phyloP scores from a whole-genome alignment of 2,888 invertebrate genomes.

The Pimpla rufipes region DNA sequence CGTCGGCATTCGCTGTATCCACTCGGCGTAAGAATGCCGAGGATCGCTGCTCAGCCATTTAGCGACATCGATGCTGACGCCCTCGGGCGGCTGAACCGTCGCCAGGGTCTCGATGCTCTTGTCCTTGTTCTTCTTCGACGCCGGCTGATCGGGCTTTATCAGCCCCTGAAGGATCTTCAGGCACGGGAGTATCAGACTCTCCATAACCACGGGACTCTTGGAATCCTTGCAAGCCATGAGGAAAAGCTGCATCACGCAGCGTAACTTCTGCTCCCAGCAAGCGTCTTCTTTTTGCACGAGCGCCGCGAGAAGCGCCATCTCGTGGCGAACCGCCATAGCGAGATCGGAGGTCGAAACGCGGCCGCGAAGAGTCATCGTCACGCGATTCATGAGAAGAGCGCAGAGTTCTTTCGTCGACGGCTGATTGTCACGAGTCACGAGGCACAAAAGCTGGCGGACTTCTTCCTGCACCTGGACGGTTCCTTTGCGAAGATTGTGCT shows the following conservation, averaged over 20 bases:
- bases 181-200: conserved; percentile 96
- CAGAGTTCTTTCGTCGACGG: conserved; percentile 94
- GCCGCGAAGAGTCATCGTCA: conserved; percentile 92
- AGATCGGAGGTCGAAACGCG: conserved; percentile 91
- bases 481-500: conserved; percentile 95
- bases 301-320: conserved; percentile 95
- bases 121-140: conserved; percentile 87
- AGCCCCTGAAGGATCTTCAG: conserved; percentile 95
- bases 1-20: conserved; percentile 89
- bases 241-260: conserved; percentile 95
- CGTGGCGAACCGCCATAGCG: conserved; percentile 93
- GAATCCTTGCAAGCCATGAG: conserved; percentile 91
- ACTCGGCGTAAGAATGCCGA: conserved; percentile 90
- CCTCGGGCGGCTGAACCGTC: conserved; percentile 87
- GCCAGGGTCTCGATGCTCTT: conserved; percentile 86
- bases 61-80: conserved; percentile 90
- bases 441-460: conserved; percentile 94
- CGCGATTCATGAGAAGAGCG: conserved; percentile 92
- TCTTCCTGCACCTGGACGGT: conserved; percentile 95
- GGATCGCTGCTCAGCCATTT: conserved; percentile 92
- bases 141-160: conserved; percentile 89
- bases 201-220: conserved; percentile 94
- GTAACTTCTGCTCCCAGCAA: conserved; percentile 97
- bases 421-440: conserved; percentile 95
- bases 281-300: conserved; percentile 96